Evolutionary conservation across 2,797 vertebrate genomes (phyloP).

Genomic region (Monodelphis domestica): DNA sequence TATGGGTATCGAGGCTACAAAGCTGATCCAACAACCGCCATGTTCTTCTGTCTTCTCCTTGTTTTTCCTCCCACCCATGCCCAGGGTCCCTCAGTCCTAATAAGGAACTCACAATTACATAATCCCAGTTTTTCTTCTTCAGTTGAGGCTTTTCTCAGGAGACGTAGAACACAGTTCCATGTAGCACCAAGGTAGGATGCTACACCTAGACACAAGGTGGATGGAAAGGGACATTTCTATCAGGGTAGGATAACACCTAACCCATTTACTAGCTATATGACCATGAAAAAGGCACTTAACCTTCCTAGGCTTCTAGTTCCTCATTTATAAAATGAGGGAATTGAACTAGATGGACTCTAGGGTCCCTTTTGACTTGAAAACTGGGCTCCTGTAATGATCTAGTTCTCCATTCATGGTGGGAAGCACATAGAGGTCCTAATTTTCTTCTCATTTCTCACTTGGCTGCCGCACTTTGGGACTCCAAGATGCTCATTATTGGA

Average conservation of each 20-base stretch:
- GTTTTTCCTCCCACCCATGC: neutral
- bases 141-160: slow-evolving; percentile 6
- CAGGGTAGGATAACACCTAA: neutral
- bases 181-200: neutral
- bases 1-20: neutral
- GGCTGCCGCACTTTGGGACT: neutral
- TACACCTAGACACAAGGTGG: neutral
- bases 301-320: neutral
- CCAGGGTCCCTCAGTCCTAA: neutral
- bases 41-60: neutral
- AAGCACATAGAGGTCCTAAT: neutral
- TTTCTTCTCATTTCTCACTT: neutral
- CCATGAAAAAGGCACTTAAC: neutral
- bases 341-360: neutral
- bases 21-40: neutral
- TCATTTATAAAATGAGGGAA: neutral
- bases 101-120: slow-evolving; percentile 30
- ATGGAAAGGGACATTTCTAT: neutral
- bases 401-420: slow-evolving; percentile 4
- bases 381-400: neutral
- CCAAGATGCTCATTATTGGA: neutral
- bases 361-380: too few relatives aligned
- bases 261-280: neutral
- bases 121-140: slow-evolving; percentile 8
- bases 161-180: neutral